Evolutionary conservation across 2,113 vertebrate genomes (phyloP), one percentile per base, ranked within the genome.

Genomic region (Lichenostomus cassidix): DNA sequence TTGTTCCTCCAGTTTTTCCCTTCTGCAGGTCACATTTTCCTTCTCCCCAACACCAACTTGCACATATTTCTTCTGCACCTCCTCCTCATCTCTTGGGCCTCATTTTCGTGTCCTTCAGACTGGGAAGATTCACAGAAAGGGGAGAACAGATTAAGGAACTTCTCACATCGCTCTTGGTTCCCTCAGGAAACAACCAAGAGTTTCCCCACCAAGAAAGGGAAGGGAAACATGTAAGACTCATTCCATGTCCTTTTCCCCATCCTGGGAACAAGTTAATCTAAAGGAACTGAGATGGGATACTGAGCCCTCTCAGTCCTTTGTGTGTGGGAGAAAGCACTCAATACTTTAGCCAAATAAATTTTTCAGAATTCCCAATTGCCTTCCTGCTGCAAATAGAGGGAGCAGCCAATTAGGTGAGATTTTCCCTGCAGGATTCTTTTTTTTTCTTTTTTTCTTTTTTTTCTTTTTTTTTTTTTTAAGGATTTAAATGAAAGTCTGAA

Each of bases 361-460:
- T 69, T 83, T 58, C 39, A 69, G 58, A 41, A 35, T 37, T 88
- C 67, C 39, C 63, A 69, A 0, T 49, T 49, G 70, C 50, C 41
- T 46, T 59, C 5, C 35, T 52, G 53, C 49, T 92, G 37, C 37
- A 89, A 63, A 83, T 10, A 28, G 62, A 82, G 35, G 62, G 62
- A 78, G n/a, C 47, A 87, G 63, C 37, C 90, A 93, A 88, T 59
- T 71, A 87, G 94, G 94, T 85, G 90, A 90, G 88, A 73, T 73
- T 87, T 93, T 64, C 92, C 90, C 63, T 28, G 20, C 64, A 88
- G 70, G 85, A 92, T 91, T 44, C 39, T 39, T 39, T 39, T 39
- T 11, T 37, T 37, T 37, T 37, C 37, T 44, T 44, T 44, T 17
- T 11, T 33, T 63, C 44, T 42, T 6, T 4, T 35, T n/a, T 39